phyloP scores from a whole-genome alignment of 2,888 invertebrate genomes.

The Aphelenchoides bicaudatus region DNA sequence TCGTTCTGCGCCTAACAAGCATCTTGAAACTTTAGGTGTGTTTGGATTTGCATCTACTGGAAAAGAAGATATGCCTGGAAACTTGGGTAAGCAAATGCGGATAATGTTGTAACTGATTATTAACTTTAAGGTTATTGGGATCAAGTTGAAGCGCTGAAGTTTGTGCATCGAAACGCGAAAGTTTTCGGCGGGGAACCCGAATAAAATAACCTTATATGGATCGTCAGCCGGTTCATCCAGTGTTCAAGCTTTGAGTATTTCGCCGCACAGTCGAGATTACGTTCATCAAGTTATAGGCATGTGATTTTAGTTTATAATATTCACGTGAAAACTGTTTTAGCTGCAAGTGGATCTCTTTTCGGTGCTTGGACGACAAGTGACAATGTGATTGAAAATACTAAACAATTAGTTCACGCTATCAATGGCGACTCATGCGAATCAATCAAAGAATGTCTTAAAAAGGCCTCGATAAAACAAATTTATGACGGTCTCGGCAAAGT shows the following conservation, averaged over 20 bases:
- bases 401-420: constrained; percentile 17
- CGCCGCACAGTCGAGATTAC: constrained; percentile 30
- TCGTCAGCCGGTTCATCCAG: constrained; percentile 37
- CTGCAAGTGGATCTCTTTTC: constrained; percentile 41
- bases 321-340: no score
- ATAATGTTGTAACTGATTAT: no score
- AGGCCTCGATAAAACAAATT: constrained; percentile 4
- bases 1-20: constrained; percentile 9
- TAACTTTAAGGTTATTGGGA: constrained; percentile 42
- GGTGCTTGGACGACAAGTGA: constrained; percentile 27
- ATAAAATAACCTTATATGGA: constrained; percentile 36
- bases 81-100: no score
- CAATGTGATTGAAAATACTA: constrained; percentile 8
- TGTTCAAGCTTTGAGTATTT: constrained; percentile 26
- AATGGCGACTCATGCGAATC: no score
- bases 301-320: no score
- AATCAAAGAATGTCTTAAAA: constrained; percentile 30
- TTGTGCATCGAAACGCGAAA: constrained; percentile 24
- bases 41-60: constrained; percentile 38
- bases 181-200: constrained; percentile 37
- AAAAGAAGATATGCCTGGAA: constrained; percentile 30
- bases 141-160: constrained; percentile 32
- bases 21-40: neutral
- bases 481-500: no score
- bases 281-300: constrained; percentile 33